Conservation (phyloP, 2,888 invertebrate species). For the Drosophila stalkeri region DNA sequence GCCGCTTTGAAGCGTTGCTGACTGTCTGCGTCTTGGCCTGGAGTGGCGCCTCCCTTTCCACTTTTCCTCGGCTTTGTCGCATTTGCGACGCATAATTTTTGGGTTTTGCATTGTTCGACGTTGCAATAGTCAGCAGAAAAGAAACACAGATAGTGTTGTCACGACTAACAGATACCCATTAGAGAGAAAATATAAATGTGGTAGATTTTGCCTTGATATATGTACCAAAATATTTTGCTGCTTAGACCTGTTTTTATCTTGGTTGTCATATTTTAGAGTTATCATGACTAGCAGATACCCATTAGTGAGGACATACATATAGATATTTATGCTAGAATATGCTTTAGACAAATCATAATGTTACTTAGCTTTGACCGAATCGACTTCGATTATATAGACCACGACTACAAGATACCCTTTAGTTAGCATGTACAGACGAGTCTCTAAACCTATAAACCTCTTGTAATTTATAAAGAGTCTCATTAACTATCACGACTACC, state of each 20-base stretch:
- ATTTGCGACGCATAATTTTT: slow-evolving; percentile 68
- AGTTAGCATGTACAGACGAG: not conserved
- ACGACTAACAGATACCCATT: slow-evolving; percentile 23
- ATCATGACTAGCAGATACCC: not conserved
- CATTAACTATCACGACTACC: not conserved
- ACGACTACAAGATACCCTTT: not conserved
- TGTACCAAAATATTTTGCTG: not conserved
- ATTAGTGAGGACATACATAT: not conserved
- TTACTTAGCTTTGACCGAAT: not conserved
- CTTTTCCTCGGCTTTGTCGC: slow-evolving; percentile 45
- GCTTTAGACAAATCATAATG: not conserved
- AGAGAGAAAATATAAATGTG: not conserved
- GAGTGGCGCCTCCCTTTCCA: slow-evolving; percentile 24
- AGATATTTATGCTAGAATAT: no score
- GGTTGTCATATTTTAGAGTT: no score
- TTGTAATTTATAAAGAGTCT: not conserved
- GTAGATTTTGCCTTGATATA: no score
- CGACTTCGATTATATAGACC: not conserved
- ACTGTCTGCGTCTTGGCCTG: slow-evolving; percentile 42
- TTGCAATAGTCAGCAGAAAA: slow-evolving; percentile 51
- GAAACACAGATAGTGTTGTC: not conserved
- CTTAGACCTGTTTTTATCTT: not conserved
- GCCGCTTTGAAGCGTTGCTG: slow-evolving; percentile 52
- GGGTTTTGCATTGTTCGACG: slow-evolving; percentile 54
- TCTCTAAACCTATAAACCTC: not conserved